Base-by-base conservation (phyloP, 2,888 invertebrate genomes). In the Lathronympha strigana region DNA sequence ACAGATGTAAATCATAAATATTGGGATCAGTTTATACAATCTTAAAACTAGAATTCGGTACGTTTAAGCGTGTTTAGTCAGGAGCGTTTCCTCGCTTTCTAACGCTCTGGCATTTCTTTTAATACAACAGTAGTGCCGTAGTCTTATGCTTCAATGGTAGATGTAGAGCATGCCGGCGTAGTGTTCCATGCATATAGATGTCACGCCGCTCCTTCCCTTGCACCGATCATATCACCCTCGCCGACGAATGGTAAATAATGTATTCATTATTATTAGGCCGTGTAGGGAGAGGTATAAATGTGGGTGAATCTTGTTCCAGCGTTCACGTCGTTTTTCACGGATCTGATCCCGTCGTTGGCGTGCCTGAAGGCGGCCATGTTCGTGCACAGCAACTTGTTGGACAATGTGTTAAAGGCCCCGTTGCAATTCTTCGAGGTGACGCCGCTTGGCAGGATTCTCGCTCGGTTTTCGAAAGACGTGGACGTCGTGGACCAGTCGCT, bases 401-500 rank as follows among this genome's bases (percentile, higher is more conserved):
- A 80, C 63, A 93, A 93, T 78, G 93, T 96, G 71, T 81, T 96
- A 72, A 93, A 93, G 79, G 93, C 94, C 77, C 96, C 96, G 62
- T 93, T 96, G 90, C 93, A 94, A 79, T 94, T 96, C 91, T 96
- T 95, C 90, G 96, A 97, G 86, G 94, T 94, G 74, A 96, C 96
- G 62, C 96, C 96, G 49, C 75, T 94, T 71, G 96, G 96, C 82
- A 93, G 96, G 73, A 94, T 97, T 75, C 90, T 97, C 67, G 81
- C 94, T 89, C 93, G 95, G 84, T 95, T 95, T 89, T 94, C 95
- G 84, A 94, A 95, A 94, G 96, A 96, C 87, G 89, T 95, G 75
- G 95, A 96, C 84, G 93, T 95, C 73, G 84, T 95, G 93, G 96
- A 96, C 87, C 93, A 93, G 76, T 93, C 93, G 77, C 93, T 95